Conservation (phyloP, 2,113 vertebrate genomes). For the Sinocyclocheilus anshuiensis region DNA sequence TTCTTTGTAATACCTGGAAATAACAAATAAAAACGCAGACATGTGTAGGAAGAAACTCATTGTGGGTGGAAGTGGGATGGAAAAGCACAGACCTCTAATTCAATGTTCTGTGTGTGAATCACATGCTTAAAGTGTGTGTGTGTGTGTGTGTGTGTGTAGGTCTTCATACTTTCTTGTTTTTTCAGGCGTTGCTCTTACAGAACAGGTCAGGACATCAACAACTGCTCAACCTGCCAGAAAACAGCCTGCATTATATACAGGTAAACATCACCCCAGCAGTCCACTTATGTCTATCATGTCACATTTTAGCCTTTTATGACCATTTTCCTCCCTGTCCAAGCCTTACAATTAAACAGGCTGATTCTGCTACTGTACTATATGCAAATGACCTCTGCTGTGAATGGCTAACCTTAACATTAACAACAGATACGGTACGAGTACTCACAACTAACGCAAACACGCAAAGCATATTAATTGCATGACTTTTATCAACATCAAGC, state of each 20-base stretch:
- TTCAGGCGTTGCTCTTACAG: constrained; percentile 91
- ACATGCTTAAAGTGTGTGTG: constrained; percentile 30
- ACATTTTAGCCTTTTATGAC: not conserved
- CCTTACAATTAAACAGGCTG: not conserved
- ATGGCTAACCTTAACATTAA: not conserved
- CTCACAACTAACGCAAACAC: not conserved
- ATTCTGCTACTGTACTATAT: not conserved
- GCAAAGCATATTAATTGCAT: not conserved
- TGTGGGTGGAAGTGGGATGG: not conserved
- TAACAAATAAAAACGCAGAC: not conserved
- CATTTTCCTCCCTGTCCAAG: not conserved
- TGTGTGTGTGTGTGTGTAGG: constrained; percentile 38
- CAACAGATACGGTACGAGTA: not conserved
- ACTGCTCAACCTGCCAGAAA: constrained; percentile 95
- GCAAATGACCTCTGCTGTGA: not conserved
- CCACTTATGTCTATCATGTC: not conserved
- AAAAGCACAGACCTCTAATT: constrained; percentile 18
- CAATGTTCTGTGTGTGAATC: not conserved
- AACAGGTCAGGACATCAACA: constrained; percentile 98
- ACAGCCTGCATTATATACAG: constrained; percentile 99
- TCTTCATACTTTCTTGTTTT: not conserved
- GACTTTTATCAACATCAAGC: not conserved
- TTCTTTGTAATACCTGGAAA: not conserved
- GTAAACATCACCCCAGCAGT: constrained; percentile 69
- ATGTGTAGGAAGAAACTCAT: not conserved